Base-by-base conservation (phyloP, 2,888 invertebrate species). In the Mayetiola destructor region DNA sequence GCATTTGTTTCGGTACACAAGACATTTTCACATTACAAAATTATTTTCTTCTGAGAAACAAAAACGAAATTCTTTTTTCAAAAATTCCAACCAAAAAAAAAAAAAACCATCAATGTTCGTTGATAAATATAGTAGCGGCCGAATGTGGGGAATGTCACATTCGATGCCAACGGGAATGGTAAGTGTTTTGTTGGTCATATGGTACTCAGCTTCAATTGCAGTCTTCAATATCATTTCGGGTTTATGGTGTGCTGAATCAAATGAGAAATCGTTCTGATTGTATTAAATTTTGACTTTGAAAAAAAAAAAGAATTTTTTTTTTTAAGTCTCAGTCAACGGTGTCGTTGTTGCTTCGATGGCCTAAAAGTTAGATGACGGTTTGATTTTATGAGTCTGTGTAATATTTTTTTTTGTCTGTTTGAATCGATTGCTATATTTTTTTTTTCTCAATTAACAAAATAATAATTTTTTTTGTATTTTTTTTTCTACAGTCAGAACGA, bases 111-210 rank as follows among this genome's bases (percentile, higher is more conserved):
- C 10, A 35, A 35, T 5, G 37, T 37, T 12, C 37, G 23, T 23
- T n/a, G 14, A 27, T 39, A 18, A 8, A n/a, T 70, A 68, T 66
- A 71, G 72, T 65, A 70, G 62, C 56, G 63, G 72, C 61, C 69
- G 73, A 64, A 69, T 71, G 64, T 71, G 71, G 69, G 72, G 72
- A 64, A 72, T 73, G 70, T 73, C 73, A 59, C 70, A 72, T 67
- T 73, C 73, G 64, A 66, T 73, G 63, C 73, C 73, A 60, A 72
- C 73, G 12, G 73, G 73, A 70, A 73, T 73, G 73, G 73, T 73
- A 68, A 64, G 73, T 71, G 68, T 27, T 9, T 48, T 23, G 66
- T 54, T 54, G 54, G n/a, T n/a, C 48, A 5, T 48, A 27, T 48
- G 27, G 27, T 23, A 2, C 27, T n/a, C 23, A 48, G 6, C 27